A percentile compares a stretch with the other conserved stretches of the same genome.
Conservation (phyloP, 2,113 vertebrate species). For the Grus americana region DNA sequence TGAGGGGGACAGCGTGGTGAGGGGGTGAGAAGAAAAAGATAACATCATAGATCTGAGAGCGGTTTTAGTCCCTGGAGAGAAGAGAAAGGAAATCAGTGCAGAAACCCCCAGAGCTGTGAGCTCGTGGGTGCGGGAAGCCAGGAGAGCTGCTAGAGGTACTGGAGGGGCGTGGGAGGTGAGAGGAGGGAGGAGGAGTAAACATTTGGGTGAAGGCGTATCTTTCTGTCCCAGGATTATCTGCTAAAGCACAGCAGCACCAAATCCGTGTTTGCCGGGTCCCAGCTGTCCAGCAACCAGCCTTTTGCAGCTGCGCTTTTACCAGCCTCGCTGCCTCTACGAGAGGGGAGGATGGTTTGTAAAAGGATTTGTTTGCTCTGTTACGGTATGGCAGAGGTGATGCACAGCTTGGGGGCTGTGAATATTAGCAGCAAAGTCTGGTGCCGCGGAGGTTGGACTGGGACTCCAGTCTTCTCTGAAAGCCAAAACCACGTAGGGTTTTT, state of each 20-base stretch:
- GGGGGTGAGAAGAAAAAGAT: background rate
- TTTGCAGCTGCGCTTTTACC: background rate
- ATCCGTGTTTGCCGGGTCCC: background rate
- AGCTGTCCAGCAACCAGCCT: background rate
- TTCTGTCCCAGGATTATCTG: constrained; percentile 14
- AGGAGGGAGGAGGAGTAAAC: constrained; percentile 51
- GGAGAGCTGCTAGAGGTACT: background rate
- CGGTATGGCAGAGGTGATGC: background rate
- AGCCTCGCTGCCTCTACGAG: background rate
- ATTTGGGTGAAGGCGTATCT: background rate
- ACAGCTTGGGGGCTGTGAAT: background rate
- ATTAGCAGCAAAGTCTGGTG: background rate
- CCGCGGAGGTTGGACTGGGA: background rate
- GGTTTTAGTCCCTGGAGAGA: background rate
- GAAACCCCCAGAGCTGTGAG: background rate
- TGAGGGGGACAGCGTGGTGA: background rate
- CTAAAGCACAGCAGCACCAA: background rate
- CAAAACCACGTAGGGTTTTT: background rate
- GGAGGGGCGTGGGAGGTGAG: constrained; percentile 12
- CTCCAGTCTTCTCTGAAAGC: background rate
- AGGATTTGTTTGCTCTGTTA: background rate
- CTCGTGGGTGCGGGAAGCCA: background rate
- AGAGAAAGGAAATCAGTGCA: background rate
- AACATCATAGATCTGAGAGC: background rate
- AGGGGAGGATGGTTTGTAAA: background rate